Conservation (phyloP, 2,888 invertebrate species). For the Leucozona laternaria region DNA sequence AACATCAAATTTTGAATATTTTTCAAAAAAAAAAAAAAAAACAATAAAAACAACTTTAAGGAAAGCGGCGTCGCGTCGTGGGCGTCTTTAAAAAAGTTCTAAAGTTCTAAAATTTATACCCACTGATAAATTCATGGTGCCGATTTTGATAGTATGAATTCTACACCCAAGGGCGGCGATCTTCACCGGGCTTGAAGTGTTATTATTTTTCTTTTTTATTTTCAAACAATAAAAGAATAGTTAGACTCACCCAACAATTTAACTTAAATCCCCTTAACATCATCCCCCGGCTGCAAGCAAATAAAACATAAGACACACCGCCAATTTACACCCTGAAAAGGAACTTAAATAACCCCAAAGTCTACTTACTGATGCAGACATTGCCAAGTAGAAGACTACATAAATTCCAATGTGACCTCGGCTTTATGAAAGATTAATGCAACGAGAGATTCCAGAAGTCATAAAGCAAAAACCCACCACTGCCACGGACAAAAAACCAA, state of each 20-base stretch:
- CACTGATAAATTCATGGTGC: too few species aligned
- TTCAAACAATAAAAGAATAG: not conserved
- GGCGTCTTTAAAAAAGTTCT: too few species aligned
- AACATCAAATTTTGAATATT: too few species aligned
- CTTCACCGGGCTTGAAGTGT: not conserved
- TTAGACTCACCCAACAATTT: not conserved
- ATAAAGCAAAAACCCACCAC: conserved; percentile 73
- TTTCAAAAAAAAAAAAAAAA: too few species aligned
- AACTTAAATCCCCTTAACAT: conserved; percentile 7
- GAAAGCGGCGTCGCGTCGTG: too few species aligned
- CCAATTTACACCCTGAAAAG: conserved; percentile 66
- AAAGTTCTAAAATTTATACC: too few species aligned
- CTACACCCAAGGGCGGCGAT: too few species aligned
- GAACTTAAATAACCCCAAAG: conserved; percentile 63
- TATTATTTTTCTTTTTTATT: not conserved
- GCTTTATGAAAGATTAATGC: conserved; percentile 75
- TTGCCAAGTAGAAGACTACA: conserved; percentile 55
- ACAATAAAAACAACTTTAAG: too few species aligned
- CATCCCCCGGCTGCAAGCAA: conserved; percentile 31
- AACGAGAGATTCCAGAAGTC: conserved; percentile 70
- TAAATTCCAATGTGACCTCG: conserved; percentile 74
- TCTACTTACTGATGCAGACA: conserved; percentile 38
- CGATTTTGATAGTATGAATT: too few species aligned
- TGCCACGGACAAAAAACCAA: conserved; percentile 16
- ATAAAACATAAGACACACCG: conserved; percentile 43